Evolutionary conservation across 2,888 invertebrate genomes (phyloP).

Genomic region (Drosophila tanythrix): DNA sequence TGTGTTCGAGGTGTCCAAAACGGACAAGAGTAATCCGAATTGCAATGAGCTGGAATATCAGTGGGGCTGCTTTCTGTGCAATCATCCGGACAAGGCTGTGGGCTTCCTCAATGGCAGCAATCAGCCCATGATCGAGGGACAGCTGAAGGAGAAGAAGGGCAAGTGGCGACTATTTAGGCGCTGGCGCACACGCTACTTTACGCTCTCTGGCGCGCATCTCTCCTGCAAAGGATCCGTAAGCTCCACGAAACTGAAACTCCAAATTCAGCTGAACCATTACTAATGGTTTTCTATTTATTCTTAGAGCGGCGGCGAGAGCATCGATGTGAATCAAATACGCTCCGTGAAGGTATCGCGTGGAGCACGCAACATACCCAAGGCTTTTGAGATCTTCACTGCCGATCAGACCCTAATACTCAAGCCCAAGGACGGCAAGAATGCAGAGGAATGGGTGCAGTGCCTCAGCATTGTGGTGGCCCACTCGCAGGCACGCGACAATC

Average conservation of each 20-base stretch:
- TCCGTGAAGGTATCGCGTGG: constrained; percentile 97
- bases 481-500: constrained; percentile 85
- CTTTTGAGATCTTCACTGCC: constrained; percentile 98
- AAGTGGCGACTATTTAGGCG: constrained; percentile 95
- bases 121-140: constrained; percentile 95
- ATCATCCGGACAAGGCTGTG: constrained; percentile 95
- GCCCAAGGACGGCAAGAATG: constrained; percentile 97
- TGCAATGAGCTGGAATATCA: constrained; percentile 85
- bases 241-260: constrained; percentile 34
- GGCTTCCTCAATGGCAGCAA: constrained; percentile 92
- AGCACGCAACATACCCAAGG: constrained; percentile 96
- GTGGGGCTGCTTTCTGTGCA: constrained; percentile 98
- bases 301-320: constrained; percentile 93
- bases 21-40: constrained; percentile 85
- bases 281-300: not conserved
- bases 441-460: constrained; percentile 98
- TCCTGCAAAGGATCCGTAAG: constrained; percentile 93
- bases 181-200: constrained; percentile 97
- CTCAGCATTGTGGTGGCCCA: constrained; percentile 96
- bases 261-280: not conserved
- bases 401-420: constrained; percentile 96
- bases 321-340: constrained; percentile 96
- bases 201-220: constrained; percentile 95
- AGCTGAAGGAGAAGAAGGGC: constrained; percentile 95
- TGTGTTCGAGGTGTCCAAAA: constrained; percentile 92